phyloP scores from a whole-genome alignment of 2,113 vertebrate genomes.

The Sinocyclocheilus grahami region DNA sequence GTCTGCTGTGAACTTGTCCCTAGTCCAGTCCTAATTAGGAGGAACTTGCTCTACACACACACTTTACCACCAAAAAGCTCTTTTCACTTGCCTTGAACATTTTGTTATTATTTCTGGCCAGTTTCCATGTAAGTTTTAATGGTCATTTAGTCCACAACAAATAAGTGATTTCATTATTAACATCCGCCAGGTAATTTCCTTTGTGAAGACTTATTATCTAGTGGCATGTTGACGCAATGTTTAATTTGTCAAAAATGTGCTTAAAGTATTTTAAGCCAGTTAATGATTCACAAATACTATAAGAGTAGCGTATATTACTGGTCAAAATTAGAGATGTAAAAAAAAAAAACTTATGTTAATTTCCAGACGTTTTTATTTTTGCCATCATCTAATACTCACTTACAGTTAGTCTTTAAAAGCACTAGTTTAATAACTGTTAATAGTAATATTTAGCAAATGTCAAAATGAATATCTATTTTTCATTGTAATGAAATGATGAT shows the following conservation, averaged over 20 bases:
- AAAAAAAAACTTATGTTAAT: no score
- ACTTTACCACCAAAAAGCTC: conserved; percentile 15
- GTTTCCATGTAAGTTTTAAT: background rate
- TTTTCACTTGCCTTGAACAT: background rate
- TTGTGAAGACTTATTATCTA: background rate
- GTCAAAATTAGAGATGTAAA: no score
- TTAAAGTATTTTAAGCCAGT: background rate
- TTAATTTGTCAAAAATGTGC: background rate
- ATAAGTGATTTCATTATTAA: background rate
- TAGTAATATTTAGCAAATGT: no score
- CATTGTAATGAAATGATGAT: no score
- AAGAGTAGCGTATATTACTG: no score
- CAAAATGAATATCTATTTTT: no score
- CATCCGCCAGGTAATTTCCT: background rate
- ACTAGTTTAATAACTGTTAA: no score
- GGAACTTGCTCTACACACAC: background rate
- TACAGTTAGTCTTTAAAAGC: no score
- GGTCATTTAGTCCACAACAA: background rate
- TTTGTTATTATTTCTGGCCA: background rate
- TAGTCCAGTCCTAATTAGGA: conserved; percentile 45
- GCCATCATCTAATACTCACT: no score
- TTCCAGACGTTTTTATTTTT: no score
- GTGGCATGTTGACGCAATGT: background rate
- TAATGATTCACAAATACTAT: background rate
- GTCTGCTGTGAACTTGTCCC: conserved; percentile 29